Evolutionary conservation across 2,888 invertebrate genomes (phyloP), one percentile per base, ranked within the genome.

Genomic region (Epirrita christyi): DNA sequence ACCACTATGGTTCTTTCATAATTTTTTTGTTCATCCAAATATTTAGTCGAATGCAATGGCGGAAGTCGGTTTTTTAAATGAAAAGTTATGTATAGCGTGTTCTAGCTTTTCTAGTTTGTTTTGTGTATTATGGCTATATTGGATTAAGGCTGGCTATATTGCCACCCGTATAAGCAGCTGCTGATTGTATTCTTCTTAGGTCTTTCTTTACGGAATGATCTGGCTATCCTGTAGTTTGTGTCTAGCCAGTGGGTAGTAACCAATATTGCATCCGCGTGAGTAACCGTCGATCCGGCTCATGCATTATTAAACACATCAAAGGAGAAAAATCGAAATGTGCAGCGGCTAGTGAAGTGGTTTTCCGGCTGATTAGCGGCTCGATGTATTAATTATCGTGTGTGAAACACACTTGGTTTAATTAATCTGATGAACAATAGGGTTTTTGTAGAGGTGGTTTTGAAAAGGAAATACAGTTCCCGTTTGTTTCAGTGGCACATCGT

Each of bases 251-350:
- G 10, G 45, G 41, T 37, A 49, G 49, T 61, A 43, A 44, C 38
- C 28, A 53, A 57, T 50, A 41, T 34, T 42, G 55, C 47, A 52
- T 55, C 71, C 73, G 63, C 73, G 70, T 72, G 73, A 63, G 71
- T 72, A 67, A 66, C 67, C 82, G 71, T 70, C 81, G 81, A 75
- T 81, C 80, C 76, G 81, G 79, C 81, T 78, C 86, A 88, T 88
- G 88, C 86, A 88, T 88, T 90, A 88, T 88, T 89, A 83, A 89
- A 90, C 90, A 91, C 89, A 90, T 91, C 91, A 91, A 91, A 91
- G 90, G 88, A 91, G 91, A 91, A 91, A 91, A 91, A 91, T 90
- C 86, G 86, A 85, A 89, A 87, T 90, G 90, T 84, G 81, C 90
- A 90, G 61, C 84, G 88, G 78, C 77, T 76, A 84, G 91, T 86